A percentile compares a stretch with the other conserved stretches of the same genome.
phyloP scores from a whole-genome alignment of 2,888 invertebrate genomes.

The Drosophila antonietae region DNA sequence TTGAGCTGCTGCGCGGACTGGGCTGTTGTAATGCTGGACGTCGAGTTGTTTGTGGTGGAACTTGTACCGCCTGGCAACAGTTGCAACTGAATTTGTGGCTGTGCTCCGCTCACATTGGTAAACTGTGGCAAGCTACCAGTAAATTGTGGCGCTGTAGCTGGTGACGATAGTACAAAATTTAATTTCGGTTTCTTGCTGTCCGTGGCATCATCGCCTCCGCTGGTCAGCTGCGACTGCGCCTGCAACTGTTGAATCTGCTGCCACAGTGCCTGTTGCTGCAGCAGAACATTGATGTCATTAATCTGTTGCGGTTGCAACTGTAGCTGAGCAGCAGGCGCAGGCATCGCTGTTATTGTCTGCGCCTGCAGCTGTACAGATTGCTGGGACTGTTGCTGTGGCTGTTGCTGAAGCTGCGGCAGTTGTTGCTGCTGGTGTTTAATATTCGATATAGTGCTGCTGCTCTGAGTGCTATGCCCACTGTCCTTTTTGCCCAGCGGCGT shows the following conservation, averaged over 20 bases:
- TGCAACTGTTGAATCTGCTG: conserved; percentile 69
- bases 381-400: conserved; percentile 42
- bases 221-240: conserved; percentile 47
- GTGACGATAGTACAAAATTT: conserved; percentile 83
- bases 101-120: conserved; percentile 40
- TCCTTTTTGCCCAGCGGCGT: conserved; percentile 78
- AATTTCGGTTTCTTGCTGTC: conserved; percentile 83
- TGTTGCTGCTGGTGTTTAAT: conserved; percentile 37
- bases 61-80: conserved; percentile 44
- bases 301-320: conserved; percentile 74
- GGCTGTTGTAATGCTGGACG: conserved; percentile 20
- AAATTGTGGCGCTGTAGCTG: conserved; percentile 54
- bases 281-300: conserved; percentile 63
- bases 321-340: conserved; percentile 50
- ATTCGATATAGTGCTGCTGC: conserved; percentile 5
- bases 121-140: conserved; percentile 42
- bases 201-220: conserved; percentile 50
- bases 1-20: conserved; percentile 64
- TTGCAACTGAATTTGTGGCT: conserved; percentile 68
- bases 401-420: conserved; percentile 59
- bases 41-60: conserved; percentile 6
- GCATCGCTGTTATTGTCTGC: conserved; percentile 45
- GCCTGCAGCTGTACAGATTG: conserved; percentile 52
- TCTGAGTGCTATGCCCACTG: background rate
- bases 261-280: conserved; percentile 66